phyloP scores from a whole-genome alignment of 2,888 invertebrate genomes.

The Spilosoma lubricipeda region DNA sequence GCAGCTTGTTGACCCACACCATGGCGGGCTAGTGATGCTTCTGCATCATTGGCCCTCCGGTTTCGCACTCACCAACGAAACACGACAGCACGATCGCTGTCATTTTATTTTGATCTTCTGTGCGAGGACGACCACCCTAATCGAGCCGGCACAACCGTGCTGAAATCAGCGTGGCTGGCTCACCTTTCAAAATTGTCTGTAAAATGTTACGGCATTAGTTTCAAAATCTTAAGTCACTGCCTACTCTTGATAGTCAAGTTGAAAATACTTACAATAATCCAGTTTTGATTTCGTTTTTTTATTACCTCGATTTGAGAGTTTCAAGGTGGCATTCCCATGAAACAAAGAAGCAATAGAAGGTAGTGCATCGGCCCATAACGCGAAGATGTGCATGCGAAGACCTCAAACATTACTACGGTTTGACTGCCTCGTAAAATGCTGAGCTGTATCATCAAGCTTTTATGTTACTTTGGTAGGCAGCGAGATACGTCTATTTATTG shows the following conservation, averaged over 20 bases:
- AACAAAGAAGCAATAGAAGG: conserved; percentile 49
- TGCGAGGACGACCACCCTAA: too few relatives aligned
- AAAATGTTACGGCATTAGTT: background rate
- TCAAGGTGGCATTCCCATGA: background rate
- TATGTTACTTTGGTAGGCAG: conserved; percentile 11
- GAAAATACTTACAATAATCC: background rate
- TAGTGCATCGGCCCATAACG: conserved; percentile 45
- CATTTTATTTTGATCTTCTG: too few relatives aligned
- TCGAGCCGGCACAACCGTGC: too few relatives aligned
- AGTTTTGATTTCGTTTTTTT: background rate
- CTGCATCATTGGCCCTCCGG: too few relatives aligned
- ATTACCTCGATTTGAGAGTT: background rate
- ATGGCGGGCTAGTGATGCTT: too few relatives aligned
- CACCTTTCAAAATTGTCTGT: too few relatives aligned
- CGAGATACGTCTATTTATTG: background rate
- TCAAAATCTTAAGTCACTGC: too few relatives aligned
- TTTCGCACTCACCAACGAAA: too few relatives aligned
- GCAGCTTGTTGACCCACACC: too few relatives aligned
- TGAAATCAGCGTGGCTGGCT: too few relatives aligned
- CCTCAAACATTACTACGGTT: conserved; percentile 34
- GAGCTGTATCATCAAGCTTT: conserved; percentile 17
- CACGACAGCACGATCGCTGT: too few relatives aligned
- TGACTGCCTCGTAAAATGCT: conserved; percentile 46
- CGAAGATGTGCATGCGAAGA: conserved; percentile 43
- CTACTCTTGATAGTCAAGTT: background rate